Percentiles rank a stretch among this genome's conserved stretches.
phyloP scores from a whole-genome alignment of 2,888 invertebrate genomes.

The Baronia brevicornis region DNA sequence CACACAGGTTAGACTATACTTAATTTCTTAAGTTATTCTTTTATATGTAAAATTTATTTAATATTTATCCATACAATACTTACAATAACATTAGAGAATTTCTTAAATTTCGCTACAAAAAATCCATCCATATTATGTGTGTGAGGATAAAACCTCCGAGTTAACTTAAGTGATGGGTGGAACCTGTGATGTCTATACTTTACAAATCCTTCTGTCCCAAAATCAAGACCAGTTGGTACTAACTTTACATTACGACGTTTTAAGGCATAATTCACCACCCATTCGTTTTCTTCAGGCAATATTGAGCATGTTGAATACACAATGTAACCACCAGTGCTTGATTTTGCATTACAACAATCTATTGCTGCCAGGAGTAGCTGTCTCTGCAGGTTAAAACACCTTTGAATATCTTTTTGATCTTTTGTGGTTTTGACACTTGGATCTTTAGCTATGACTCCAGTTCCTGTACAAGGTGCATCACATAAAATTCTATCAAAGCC shows the following conservation, averaged over 20 bases:
- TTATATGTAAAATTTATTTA: too few species aligned
- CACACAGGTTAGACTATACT: too few species aligned
- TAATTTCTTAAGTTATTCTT: too few species aligned
- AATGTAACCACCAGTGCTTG: slow-evolving; percentile 93
- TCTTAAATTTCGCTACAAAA: slow-evolving; percentile 98
- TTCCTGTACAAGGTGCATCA: slow-evolving; percentile 99
- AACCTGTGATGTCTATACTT: slow-evolving; percentile 90
- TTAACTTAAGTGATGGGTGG: slow-evolving; percentile 91
- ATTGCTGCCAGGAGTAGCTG: slow-evolving; percentile 96
- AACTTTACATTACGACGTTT: slow-evolving; percentile 95
- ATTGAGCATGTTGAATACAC: slow-evolving; percentile 99
- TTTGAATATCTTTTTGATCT: slow-evolving; percentile 91
- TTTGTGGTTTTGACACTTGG: slow-evolving; percentile 95
- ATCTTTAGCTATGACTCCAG: slow-evolving; percentile 98
- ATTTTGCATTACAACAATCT: slow-evolving; percentile 95
- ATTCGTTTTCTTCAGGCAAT: slow-evolving; percentile 98
- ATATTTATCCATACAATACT: slow-evolving; percentile 29
- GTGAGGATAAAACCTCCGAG: slow-evolving; percentile 96
- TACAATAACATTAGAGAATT: slow-evolving; percentile 88
- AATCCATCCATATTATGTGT: slow-evolving; percentile 99
- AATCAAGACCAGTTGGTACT: slow-evolving; percentile 94
- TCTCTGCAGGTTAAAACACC: slow-evolving; percentile 94
- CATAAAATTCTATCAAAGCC: slow-evolving; percentile 96
- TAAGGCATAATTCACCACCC: slow-evolving; percentile 96
- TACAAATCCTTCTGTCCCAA: slow-evolving; percentile 96